Percentiles rank a stretch among this genome's conserved stretches.
Conservation (phyloP, 2,797 vertebrate species). For the Phalloptychus januarius region DNA sequence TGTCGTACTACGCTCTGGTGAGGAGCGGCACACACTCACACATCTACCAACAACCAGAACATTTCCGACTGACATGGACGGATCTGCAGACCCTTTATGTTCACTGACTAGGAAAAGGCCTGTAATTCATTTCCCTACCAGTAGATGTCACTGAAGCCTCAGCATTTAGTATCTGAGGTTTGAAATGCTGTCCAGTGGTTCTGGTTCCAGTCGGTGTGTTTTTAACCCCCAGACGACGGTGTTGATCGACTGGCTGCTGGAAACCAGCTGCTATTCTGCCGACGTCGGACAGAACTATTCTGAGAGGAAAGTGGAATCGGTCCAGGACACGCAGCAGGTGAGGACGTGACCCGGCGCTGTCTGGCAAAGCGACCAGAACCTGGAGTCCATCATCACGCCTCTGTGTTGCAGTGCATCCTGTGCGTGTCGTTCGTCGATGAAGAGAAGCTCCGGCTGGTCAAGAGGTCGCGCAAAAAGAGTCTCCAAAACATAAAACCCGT, state of each 20-base stretch:
- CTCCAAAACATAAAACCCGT: constrained; percentile 77
- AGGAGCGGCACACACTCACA: constrained; percentile 51
- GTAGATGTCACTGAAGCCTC: background rate
- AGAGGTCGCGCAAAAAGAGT: constrained; percentile 72
- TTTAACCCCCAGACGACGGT: constrained; percentile 74
- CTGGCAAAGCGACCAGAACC: background rate
- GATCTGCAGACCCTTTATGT: background rate
- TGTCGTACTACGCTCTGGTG: constrained; percentile 88
- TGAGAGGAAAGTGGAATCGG: constrained; percentile 79
- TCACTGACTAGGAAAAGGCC: background rate
- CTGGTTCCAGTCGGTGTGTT: background rate
- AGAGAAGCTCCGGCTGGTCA: constrained; percentile 76
- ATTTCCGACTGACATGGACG: background rate
- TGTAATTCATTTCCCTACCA: background rate
- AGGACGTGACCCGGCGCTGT: constrained; percentile 2
- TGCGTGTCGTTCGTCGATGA: constrained; percentile 87
- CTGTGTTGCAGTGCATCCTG: constrained; percentile 72
- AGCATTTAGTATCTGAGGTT: background rate
- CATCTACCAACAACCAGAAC: background rate
- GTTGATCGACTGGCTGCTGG: constrained; percentile 81
- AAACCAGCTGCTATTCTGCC: constrained; percentile 70
- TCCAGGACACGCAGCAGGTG: constrained; percentile 78
- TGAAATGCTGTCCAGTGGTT: background rate
- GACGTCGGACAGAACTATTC: constrained; percentile 80
- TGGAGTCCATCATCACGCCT: background rate